Base-by-base conservation (phyloP, 2,888 invertebrate species). In the Nebria salina region DNA sequence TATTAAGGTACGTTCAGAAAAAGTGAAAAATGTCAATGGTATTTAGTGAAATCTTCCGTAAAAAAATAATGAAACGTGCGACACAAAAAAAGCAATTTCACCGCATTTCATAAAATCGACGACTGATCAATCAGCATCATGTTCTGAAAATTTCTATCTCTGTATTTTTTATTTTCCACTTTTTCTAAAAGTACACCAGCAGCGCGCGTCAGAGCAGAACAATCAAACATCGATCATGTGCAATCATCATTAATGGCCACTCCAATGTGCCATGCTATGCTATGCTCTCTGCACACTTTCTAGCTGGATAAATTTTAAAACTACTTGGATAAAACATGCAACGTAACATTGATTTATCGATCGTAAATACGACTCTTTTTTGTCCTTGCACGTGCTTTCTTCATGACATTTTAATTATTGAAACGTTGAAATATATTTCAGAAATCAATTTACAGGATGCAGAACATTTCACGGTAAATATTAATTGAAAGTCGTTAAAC, bases 401-500 rank as follows among this genome's bases (percentile, higher is more conserved):
- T 75, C 72, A 75, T 41, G 80, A 75, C 74, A 80, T 80, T 80
- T 74, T 75, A 66, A 68, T 81, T 75, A 70, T 75, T 79, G 74
- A 34, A 34, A 34, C 34, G 34, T 34, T 34, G 34, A 34, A 34
- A 34, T 34, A 34, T 34, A 34, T 34, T 34, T 34, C 5, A 2
- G 34, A 34, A 34, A 5, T 34, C 34, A 34, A 34, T 34, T 34
- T 34, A 20, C 34, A 34, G 34, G 34, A 34, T 34, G 34, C 34
- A 34, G 5, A 34, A 5, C 34, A 34, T 34, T 34, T 34, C 34
- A 34, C 34, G 83, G 83, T 83, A 83, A 83, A 83, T 83, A 85
- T 85, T 86, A 86, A 86, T 86, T 86, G 85, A 85, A 86, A 84
- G 84, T 84, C 86, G 85, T 85, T 87, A 86, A 86, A 86, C 68